phyloP scores from a whole-genome alignment of 2,888 invertebrate genomes.

The Hypolimnas misippus region DNA sequence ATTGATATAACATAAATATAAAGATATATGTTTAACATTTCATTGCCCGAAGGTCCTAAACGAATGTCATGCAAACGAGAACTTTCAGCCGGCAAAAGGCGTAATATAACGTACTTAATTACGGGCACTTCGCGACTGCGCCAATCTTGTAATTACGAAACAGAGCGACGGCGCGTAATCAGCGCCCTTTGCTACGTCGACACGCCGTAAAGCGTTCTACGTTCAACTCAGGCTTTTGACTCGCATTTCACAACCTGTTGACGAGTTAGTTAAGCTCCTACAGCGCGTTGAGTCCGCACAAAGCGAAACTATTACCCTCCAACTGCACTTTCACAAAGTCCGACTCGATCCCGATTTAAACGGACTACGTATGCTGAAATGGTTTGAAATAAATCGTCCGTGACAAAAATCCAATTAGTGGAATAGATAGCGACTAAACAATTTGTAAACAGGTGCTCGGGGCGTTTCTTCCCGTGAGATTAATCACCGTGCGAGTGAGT shows the following conservation, averaged over 20 bases:
- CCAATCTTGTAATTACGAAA: constrained; percentile 79
- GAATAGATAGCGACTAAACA: constrained; percentile 48
- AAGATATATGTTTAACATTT: background rate
- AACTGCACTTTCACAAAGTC: constrained; percentile 40
- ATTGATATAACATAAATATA: background rate
- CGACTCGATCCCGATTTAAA: constrained; percentile 17
- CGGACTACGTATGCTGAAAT: constrained; percentile 23
- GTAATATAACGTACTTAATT: constrained; percentile 77
- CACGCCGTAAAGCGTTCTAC: constrained; percentile 67
- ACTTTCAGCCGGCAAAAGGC: constrained; percentile 51
- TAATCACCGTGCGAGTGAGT: constrained; percentile 67
- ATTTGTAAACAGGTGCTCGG: constrained; percentile 60
- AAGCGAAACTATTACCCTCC: constrained; percentile 57
- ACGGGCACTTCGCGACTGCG: constrained; percentile 72
- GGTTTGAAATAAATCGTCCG: constrained; percentile 24
- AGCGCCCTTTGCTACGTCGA: constrained; percentile 73
- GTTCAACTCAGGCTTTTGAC: constrained; percentile 70
- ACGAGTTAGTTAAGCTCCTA: constrained; percentile 72
- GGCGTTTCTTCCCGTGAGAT: constrained; percentile 61
- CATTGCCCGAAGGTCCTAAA: background rate
- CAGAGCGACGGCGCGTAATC: constrained; percentile 73
- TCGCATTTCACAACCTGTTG: constrained; percentile 80
- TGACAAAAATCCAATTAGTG: constrained; percentile 42
- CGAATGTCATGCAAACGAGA: constrained; percentile 29
- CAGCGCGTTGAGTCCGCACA: constrained; percentile 62